Evolutionary conservation across 2,113 vertebrate species (phyloP).

Genomic region (Lutjanus erythropterus): DNA sequence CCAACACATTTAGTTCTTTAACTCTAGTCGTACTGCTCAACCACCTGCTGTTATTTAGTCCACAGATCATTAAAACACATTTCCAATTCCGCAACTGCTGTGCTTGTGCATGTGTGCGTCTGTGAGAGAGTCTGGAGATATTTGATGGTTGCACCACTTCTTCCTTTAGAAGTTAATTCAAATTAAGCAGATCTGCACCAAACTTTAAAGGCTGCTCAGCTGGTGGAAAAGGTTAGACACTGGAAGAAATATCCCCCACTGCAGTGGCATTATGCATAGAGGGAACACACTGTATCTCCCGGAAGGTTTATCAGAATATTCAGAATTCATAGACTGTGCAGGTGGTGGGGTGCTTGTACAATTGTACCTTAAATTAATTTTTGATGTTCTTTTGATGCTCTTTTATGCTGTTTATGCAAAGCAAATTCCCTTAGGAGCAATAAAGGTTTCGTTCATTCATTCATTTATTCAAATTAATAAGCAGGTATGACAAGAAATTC

Average conservation of each 20-base stretch:
- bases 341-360: not conserved
- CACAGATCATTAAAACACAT: constrained; percentile 66
- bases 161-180: constrained; percentile 55
- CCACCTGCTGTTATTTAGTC: constrained; percentile 61
- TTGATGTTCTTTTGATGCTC: too few relatives aligned
- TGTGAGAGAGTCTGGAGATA: not conserved
- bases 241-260: constrained; percentile 37
- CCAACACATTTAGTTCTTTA: constrained; percentile 25
- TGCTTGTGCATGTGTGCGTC: constrained; percentile 9
- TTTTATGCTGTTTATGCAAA: too few relatives aligned
- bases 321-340: not conserved
- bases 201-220: constrained; percentile 52
- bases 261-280: constrained; percentile 46
- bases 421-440: too few relatives aligned
- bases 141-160: constrained; percentile 38
- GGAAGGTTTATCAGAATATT: constrained; percentile 21
- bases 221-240: constrained; percentile 63
- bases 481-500: constrained; percentile 15
- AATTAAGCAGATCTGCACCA: constrained; percentile 47
- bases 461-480: constrained; percentile 5
- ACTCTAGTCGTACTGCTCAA: constrained; percentile 26
- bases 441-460: too few relatives aligned
- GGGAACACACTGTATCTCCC: constrained; percentile 27
- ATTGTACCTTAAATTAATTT: not conserved
- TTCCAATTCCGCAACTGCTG: constrained; percentile 23